Base-by-base conservation (phyloP, 2,113 vertebrate genomes). In the Tursiops truncatus region DNA sequence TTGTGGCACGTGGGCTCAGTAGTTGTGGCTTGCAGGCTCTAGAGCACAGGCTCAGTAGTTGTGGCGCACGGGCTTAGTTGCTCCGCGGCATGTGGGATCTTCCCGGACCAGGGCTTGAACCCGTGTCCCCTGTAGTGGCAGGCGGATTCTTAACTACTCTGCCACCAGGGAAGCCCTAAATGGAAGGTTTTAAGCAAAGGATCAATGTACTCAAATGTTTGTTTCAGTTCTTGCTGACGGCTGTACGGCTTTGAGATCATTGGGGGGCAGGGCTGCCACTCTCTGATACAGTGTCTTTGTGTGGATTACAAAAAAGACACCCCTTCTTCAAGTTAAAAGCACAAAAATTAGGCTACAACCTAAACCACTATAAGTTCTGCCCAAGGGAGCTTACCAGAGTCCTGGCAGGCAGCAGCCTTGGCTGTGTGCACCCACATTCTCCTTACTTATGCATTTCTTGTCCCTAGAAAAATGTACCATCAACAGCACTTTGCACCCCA, bases 221-320 rank as follows among this genome's bases (percentile, higher is more conserved):
- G 50, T 62, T 79, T 50, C 79, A 77, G 44, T 96, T 93, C 33
- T 76, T 96, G 33, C 23, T 93, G 77, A 96, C 31, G 6, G 9
- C 23, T 80, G 1, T n/a, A 28, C 71, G 13, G n/a, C 73, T 33
- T 31, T 89, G 53, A 84, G n/a, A 93, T 60, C 84, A 15, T 56
- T 28, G n/a, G 28, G 21, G 44, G 31, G 21, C 4, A 88, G 8
- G 21, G 25, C 21, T 65, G 11, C 14, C 38, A 68, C 10, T 77
- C 28, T 67, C 10, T 83, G 89, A 65, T 47, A n/a, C 18, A 82
- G 11, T 73, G 5, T 82, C 67, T 89, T 63, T 86, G 67, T 70
- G 20, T 85, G 67, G 36, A 36, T 93, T 74, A 74, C 15, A 41
- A 67, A 94, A 92, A 36, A 53, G 44, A 76, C 7, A 4, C 23